These are phyloP conservation scores for Lerista edwardsae DNA, from an alignment of 2,797 vertebrate genomes.

Conservation along the genomic window DNA sequence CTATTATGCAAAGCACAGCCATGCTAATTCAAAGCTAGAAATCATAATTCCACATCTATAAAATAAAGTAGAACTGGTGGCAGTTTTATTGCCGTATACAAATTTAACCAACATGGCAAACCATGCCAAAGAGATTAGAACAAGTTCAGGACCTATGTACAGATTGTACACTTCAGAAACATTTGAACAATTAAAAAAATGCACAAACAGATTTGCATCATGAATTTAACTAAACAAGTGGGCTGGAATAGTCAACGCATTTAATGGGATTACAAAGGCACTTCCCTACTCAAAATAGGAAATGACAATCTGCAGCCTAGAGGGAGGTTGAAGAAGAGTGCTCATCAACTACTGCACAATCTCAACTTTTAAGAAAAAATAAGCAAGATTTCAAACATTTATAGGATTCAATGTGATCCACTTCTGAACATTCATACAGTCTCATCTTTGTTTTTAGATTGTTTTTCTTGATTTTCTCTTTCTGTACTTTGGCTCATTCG, in stretches of 20 bases:
- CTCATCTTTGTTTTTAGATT: conserved; percentile 82
- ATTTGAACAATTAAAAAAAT: conserved; percentile 81
- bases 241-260: conserved; percentile 77
- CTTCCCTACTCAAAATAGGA: conserved; percentile 83
- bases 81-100: conserved; percentile 88
- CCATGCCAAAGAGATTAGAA: conserved; percentile 90
- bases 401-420: conserved; percentile 88
- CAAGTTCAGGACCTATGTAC: conserved; percentile 92
- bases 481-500: conserved; percentile 88
- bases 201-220: conserved; percentile 78
- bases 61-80: conserved; percentile 82
- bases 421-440: conserved; percentile 79
- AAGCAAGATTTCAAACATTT: conserved; percentile 80
- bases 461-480: conserved; percentile 80
- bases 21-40: conserved; percentile 79
- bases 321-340: conserved; percentile 79
- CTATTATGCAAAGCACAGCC: conserved; percentile 76
- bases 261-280: conserved; percentile 85
- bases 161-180: conserved; percentile 87
- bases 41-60: conserved; percentile 81
- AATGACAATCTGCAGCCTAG: conserved; percentile 81
- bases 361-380: conserved; percentile 74
- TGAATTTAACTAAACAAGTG: conserved; percentile 76
- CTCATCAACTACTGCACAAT: conserved; percentile 81
- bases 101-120: conserved; percentile 85